Evolutionary conservation across 2,888 invertebrate genomes (phyloP).

Genomic region (Nomada hirtipes): DNA sequence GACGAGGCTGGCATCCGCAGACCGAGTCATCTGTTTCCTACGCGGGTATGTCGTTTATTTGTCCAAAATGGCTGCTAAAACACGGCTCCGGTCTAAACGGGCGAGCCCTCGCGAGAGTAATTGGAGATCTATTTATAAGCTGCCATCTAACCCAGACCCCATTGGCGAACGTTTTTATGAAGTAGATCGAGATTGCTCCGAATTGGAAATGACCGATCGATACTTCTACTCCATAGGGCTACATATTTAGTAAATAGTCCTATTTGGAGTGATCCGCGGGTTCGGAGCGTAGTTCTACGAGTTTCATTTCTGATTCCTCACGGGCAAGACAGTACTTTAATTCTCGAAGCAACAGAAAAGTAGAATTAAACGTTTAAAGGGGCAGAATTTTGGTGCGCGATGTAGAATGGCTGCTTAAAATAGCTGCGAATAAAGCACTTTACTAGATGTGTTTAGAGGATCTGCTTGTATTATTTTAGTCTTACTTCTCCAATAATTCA

Average conservation of each 20-base stretch:
- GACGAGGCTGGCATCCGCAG: constrained; percentile 77
- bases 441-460: too few species aligned
- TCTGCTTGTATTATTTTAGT: too few species aligned
- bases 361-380: too few species aligned
- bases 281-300: too few species aligned
- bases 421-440: too few species aligned
- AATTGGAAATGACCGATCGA: not conserved
- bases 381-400: too few species aligned
- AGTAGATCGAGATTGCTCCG: constrained; percentile 39
- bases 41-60: constrained; percentile 80
- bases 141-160: constrained; percentile 66
- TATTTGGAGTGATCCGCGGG: not conserved
- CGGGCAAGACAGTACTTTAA: too few species aligned
- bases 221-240: not conserved
- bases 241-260: not conserved
- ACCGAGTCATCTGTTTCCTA: constrained; percentile 81
- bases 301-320: too few species aligned
- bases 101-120: constrained; percentile 76
- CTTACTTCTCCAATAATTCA: too few species aligned
- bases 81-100: constrained; percentile 61
- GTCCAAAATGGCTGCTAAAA: constrained; percentile 83
- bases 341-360: too few species aligned
- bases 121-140: constrained; percentile 80
- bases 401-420: too few species aligned
- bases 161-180: constrained; percentile 54